These are phyloP conservation scores for Cichladusa arquata DNA, from an alignment of 2,113 vertebrate genomes.

Conservation along the genomic window DNA sequence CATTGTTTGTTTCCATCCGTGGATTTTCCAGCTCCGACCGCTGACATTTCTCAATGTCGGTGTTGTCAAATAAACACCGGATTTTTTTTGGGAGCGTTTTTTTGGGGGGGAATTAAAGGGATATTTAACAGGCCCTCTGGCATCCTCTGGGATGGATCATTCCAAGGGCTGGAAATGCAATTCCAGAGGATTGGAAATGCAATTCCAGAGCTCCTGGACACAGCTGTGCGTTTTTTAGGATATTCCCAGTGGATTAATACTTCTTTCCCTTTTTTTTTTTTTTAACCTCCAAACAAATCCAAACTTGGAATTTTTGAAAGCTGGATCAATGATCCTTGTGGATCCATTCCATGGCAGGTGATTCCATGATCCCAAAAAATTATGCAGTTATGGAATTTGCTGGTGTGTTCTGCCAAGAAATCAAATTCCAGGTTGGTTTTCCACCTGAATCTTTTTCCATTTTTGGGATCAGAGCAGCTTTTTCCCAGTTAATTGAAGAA, in stretches of 20 bases:
- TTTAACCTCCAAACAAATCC: fast-evolving
- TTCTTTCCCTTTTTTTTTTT: neutral
- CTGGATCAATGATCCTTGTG: neutral
- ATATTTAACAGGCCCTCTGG: neutral
- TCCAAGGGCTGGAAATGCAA: neutral
- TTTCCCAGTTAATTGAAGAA: neutral
- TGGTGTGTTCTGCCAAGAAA: neutral
- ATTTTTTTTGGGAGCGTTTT: fast-evolving
- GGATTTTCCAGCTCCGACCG: neutral
- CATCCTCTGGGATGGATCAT: neutral
- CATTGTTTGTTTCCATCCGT: neutral
- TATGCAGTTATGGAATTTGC: neutral
- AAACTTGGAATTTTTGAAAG: neutral
- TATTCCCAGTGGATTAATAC: neutral
- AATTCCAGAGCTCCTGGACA: neutral
- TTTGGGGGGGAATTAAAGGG: neutral
- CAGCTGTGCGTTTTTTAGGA: neutral
- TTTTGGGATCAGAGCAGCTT: neutral
- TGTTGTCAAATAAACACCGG: neutral
- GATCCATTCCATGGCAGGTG: neutral
- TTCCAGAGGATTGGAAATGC: neutral
- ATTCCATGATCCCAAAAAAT: neutral
- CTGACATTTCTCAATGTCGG: neutral
- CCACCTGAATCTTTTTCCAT: neutral
- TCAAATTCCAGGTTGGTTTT: neutral